Percentiles rank a stretch among this genome's conserved stretches.
These are phyloP conservation scores for Cassiopea xamachana DNA, from an alignment of 30 jellyfish, hydroid and myxozoan genomes.

Conservation along the genomic window DNA sequence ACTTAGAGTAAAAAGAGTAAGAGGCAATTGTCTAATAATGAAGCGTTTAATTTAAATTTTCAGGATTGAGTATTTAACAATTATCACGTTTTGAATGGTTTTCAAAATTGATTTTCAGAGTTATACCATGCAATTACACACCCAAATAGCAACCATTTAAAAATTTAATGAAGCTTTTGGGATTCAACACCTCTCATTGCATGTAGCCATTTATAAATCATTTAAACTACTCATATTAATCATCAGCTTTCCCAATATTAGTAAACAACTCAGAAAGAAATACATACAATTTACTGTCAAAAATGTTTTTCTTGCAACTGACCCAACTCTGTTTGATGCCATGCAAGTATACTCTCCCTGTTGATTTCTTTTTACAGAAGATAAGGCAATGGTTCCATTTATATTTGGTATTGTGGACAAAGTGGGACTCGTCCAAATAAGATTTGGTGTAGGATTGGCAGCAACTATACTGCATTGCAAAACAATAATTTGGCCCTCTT, in stretches of 20 bases:
- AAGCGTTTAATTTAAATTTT: too few species aligned
- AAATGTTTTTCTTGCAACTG: not conserved
- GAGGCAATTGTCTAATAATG: too few species aligned
- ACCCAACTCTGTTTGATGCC: not conserved
- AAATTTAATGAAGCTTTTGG: too few species aligned
- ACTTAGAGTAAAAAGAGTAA: too few species aligned
- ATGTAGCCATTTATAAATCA: not conserved
- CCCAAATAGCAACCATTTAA: too few species aligned
- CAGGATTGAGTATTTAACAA: too few species aligned
- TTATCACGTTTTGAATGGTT: too few species aligned
- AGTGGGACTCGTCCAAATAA: not conserved
- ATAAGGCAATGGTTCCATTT: not conserved
- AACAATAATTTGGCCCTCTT: not conserved
- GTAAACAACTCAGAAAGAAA: not conserved
- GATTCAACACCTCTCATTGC: not conserved
- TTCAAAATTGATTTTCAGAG: too few species aligned
- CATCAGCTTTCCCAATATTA: too few species aligned
- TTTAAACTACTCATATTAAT: too few species aligned
- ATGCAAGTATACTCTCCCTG: not conserved
- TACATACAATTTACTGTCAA: constrained; percentile 8
- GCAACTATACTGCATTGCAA: constrained; percentile 1
- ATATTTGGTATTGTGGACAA: not conserved
- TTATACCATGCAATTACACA: too few species aligned
- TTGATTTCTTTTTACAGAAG: not conserved
- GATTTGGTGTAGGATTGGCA: constrained; percentile 1